Evolutionary conservation across 2,888 invertebrate species (phyloP).

Genomic region (Allygus modestus): DNA sequence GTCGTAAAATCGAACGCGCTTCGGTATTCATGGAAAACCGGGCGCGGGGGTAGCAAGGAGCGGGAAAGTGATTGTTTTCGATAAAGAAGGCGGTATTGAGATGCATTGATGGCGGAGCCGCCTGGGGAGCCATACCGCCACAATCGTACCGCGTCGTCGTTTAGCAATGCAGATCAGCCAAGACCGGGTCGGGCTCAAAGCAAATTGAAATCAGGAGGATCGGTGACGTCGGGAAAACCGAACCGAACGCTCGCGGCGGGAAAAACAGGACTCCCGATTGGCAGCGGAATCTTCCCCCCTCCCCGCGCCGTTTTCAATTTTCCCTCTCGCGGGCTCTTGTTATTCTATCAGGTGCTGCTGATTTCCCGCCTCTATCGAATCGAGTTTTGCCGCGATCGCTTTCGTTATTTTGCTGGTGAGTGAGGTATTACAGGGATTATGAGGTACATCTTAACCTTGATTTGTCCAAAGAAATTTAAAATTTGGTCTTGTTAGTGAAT

Average conservation of each 20-base stretch:
- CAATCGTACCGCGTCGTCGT: constrained; percentile 2
- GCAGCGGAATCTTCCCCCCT: constrained; percentile 26
- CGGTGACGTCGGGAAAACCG: constrained; percentile 25
- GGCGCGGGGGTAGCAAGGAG: background rate
- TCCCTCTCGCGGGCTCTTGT: constrained; percentile 1
- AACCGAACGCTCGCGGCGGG: constrained; percentile 2
- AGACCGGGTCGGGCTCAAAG: constrained; percentile 43
- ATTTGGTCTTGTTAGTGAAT: no score
- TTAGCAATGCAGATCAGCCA: constrained; percentile 48
- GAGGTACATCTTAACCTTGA: no score
- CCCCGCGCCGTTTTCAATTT: constrained; percentile 26
- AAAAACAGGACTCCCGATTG: constrained; percentile 43
- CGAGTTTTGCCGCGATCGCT: constrained; percentile 29
- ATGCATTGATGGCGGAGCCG: constrained; percentile 29
- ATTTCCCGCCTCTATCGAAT: constrained; percentile 16
- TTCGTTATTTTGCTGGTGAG: constrained; percentile 11
- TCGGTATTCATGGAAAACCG: constrained; percentile 18
- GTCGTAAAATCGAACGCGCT: background rate
- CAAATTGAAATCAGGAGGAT: constrained; percentile 57
- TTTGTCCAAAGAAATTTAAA: no score
- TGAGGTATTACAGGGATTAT: background rate
- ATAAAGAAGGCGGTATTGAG: constrained; percentile 41
- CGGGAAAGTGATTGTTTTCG: constrained; percentile 25
- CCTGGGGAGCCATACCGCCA: constrained; percentile 24
- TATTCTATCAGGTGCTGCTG: constrained; percentile 50